phyloP scores from a whole-genome alignment of 2,797 vertebrate genomes.

The Simalia tracyae region DNA sequence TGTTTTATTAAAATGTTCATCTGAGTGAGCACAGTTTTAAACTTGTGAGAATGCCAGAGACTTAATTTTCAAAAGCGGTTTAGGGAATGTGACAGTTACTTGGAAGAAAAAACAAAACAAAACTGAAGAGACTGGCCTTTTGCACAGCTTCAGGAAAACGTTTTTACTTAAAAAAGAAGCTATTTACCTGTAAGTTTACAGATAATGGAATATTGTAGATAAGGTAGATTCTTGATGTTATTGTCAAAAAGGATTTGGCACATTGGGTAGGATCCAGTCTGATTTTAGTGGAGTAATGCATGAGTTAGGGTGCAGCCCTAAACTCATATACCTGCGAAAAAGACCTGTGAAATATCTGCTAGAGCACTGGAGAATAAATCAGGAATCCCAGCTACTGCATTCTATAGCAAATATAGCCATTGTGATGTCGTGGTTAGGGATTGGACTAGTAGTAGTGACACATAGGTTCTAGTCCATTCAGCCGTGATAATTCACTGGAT shows the following conservation, averaged over 20 bases:
- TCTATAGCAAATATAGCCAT: background rate
- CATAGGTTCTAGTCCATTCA: background rate
- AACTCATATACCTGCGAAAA: background rate
- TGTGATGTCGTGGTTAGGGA: background rate
- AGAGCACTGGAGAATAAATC: background rate
- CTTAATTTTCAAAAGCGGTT: constrained; percentile 46
- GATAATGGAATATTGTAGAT: constrained; percentile 10
- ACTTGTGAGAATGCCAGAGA: background rate
- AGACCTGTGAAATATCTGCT: background rate
- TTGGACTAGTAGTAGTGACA: too few species aligned
- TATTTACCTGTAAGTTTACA: constrained; percentile 43
- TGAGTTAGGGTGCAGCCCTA: background rate
- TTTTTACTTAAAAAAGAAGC: constrained; percentile 22
- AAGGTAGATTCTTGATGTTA: background rate
- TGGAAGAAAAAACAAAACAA: constrained; percentile 53
- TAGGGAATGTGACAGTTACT: constrained; percentile 51
- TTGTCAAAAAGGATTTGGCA: background rate
- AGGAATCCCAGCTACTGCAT: background rate
- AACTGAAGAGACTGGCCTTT: constrained; percentile 48
- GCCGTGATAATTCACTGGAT: background rate
- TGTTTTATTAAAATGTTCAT: constrained; percentile 12
- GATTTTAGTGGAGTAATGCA: background rate
- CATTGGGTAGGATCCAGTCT: background rate
- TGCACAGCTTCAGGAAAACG: constrained; percentile 29
- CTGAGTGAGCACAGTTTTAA: constrained; percentile 30